phyloP scores from a whole-genome alignment of 2,797 vertebrate genomes.

The Diglossa cyanea region DNA sequence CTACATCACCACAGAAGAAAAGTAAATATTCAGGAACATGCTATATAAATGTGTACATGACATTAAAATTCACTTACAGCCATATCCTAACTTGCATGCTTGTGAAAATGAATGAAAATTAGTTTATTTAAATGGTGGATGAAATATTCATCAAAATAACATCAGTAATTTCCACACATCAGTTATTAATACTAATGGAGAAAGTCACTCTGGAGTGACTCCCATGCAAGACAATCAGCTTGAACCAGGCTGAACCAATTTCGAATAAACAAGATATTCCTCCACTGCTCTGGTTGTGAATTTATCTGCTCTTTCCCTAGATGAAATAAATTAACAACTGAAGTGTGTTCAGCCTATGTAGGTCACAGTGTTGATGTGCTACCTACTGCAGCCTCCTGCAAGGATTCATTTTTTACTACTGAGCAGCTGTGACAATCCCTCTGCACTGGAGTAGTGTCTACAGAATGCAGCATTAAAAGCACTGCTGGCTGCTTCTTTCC shows the following conservation, averaged over 20 bases:
- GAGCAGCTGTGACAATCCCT: not conserved
- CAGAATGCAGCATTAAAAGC: not conserved
- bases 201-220: slow-evolving; percentile 7
- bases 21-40: not conserved
- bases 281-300: not conserved
- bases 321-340: slow-evolving; percentile 22
- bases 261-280: slow-evolving; percentile 8
- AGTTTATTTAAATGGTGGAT: not conserved
- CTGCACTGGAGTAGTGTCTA: not conserved
- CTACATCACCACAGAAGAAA: not conserved
- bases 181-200: slow-evolving; percentile 1
- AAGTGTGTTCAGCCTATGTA: not conserved
- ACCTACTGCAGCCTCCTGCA: not conserved
- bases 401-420: slow-evolving; percentile 13
- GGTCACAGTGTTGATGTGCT: not conserved
- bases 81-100: not conserved
- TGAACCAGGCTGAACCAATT: slow-evolving; percentile 11
- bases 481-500: not conserved
- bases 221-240: not conserved
- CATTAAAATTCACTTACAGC: not conserved
- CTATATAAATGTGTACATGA: not conserved
- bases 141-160: not conserved
- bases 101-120: not conserved
- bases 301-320: slow-evolving; percentile 6
- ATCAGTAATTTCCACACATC: slow-evolving; percentile 9